Base-by-base conservation (phyloP, 2,888 invertebrate species). In the Eupithecia dodoneata region DNA sequence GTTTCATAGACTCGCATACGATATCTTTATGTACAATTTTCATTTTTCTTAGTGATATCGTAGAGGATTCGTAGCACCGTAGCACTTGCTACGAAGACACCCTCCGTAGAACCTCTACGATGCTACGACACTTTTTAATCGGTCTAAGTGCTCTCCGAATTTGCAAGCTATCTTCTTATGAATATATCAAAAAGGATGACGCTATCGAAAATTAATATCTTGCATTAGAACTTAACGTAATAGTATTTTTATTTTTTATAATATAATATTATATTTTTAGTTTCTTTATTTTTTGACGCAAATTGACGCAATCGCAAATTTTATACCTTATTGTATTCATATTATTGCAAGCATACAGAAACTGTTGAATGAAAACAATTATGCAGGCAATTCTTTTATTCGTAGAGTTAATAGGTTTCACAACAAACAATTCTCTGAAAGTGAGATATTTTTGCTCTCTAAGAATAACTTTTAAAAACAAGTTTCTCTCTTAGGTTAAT, bases 111-210 rank as follows among this genome's bases (percentile, higher is more conserved):
- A 78, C 82, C 81, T 84, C 85, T 85, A 85, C 87, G 83, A 72
- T 30, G 71, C 79, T 85, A 83, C 84, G 72, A 15, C 72, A 90
- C 87, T 90, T 91, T 93, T 93, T 94, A 94, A 94, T 94, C 93
- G 90, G 88, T 91, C 90, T 92, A 93, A 94, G 94, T 94, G 94
- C 91, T 90, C 90, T 86, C 63, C 89, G 89, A 91, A 93, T 93
- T 93, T 91, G 87, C 90, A 86, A 86, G 89, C 87, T 91, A 89
- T 89, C 90, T 87, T 89, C 90, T 87, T 85, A 87, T 88, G 89
- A 91, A 89, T 90, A 87, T 86, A 89, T 90, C 88, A 90, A 87
- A 88, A 90, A 89, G 87, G 88, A 88, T 86, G 79, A 78, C 77
- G 75, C 71, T 74, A 78, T 78, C 67, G 76, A 81, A 78, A 80